A percentile compares a stretch with the other conserved stretches of the same genome.
Evolutionary conservation across 2,888 invertebrate species (phyloP).

Genomic region (Acholoe squamosa): DNA sequence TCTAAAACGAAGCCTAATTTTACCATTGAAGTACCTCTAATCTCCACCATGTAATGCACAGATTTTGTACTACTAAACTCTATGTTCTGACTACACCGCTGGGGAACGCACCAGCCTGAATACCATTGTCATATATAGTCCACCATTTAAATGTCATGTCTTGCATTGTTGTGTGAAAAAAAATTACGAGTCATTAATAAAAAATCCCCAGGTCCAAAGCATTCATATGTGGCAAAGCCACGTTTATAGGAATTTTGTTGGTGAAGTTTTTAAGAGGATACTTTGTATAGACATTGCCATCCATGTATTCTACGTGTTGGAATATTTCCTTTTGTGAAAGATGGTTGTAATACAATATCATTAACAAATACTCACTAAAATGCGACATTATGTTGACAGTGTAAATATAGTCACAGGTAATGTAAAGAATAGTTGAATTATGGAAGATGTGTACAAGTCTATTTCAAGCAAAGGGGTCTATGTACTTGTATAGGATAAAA

Average conservation of each 20-base stretch:
- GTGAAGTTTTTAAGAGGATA: not conserved
- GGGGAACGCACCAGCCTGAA: not conserved
- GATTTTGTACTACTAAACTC: not conserved
- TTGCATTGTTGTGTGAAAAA: not conserved
- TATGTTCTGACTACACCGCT: conserved; percentile 29
- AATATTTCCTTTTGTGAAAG: not conserved
- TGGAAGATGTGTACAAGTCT: too few relatives aligned
- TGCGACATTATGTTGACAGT: not conserved
- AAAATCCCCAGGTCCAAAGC: not conserved
- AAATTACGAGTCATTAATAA: not conserved
- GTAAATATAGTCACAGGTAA: not conserved
- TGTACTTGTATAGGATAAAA: too few relatives aligned
- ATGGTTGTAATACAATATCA: not conserved
- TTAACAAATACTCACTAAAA: conserved; percentile 6
- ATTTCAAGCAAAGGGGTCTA: too few relatives aligned
- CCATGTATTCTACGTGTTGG: not conserved
- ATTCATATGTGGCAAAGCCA: not conserved
- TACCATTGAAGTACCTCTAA: not conserved
- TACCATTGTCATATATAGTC: not conserved
- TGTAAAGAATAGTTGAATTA: not conserved
- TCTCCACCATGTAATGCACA: not conserved
- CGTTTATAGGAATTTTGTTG: not conserved
- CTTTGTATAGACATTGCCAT: not conserved
- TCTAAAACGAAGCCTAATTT: not conserved
- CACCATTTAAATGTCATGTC: not conserved